Percentiles rank a stretch among this genome's conserved stretches.
These are phyloP conservation scores for Atta cephalotes DNA, from an alignment of 1,140 invertebrate genomes.

Conservation along the genomic window DNA sequence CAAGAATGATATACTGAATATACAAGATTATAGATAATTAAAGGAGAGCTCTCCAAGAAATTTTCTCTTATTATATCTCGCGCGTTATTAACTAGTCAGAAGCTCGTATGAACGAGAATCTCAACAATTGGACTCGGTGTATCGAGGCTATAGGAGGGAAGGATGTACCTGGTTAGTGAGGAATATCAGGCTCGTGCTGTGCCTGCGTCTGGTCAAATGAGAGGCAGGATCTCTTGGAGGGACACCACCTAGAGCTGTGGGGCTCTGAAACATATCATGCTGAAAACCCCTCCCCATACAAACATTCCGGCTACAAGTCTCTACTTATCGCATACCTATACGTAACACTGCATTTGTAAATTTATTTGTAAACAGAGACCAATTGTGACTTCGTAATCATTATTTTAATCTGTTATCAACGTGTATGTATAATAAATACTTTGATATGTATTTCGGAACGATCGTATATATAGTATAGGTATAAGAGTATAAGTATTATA, in stretches of 20 bases:
- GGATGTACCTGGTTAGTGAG: conserved; percentile 88
- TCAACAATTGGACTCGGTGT: conserved; percentile 66
- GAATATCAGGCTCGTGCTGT: conserved; percentile 89
- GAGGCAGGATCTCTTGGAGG: conserved; percentile 85
- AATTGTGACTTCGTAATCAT: conserved; percentile 34
- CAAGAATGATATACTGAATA: neutral
- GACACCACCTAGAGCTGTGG: conserved; percentile 85
- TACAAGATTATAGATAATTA: conserved; percentile 3
- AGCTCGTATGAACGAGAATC: conserved; percentile 53
- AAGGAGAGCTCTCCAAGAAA: conserved; percentile 33
- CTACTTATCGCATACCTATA: conserved; percentile 48
- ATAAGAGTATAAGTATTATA: conserved; percentile 34
- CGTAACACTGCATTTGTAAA: conserved; percentile 43
- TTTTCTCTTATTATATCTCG: conserved; percentile 52
- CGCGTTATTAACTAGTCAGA: conserved; percentile 48
- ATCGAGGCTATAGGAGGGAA: conserved; percentile 76
- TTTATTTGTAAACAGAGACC: conserved; percentile 36
- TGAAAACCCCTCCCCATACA: conserved; percentile 79
- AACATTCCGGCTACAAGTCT: conserved; percentile 77
- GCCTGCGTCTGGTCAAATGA: conserved; percentile 90
- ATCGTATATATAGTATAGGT: conserved; percentile 41
- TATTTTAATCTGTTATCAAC: neutral
- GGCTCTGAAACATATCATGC: conserved; percentile 87
- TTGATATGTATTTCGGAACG: conserved; percentile 63
- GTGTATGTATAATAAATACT: neutral